phyloP scores from a whole-genome alignment of 1,140 invertebrate genomes.

The Aphelinus certus region DNA sequence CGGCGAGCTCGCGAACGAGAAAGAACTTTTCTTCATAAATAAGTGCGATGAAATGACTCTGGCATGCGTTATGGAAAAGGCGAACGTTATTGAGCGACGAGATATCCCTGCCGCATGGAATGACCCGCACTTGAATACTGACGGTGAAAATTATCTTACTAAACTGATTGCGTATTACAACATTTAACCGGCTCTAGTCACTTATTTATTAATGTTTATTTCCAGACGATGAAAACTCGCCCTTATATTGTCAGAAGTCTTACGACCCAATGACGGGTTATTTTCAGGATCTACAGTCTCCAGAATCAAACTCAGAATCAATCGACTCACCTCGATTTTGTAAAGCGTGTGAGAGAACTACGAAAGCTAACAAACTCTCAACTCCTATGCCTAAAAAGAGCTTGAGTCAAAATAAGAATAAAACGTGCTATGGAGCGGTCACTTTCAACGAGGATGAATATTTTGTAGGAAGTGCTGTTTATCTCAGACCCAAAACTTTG shows the following conservation, averaged over 20 bases:
- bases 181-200: no score
- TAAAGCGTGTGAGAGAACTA: neutral
- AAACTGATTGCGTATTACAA: no score
- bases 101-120: no score
- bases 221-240: no score
- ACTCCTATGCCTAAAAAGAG: constrained; percentile 33
- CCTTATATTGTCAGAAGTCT: constrained; percentile 12
- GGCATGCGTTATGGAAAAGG: constrained; percentile 68
- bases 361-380: neutral
- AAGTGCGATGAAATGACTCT: constrained; percentile 77
- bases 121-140: no score
- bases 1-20: constrained; percentile 79
- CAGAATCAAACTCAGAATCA: neutral
- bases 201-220: no score
- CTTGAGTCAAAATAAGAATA: constrained; percentile 37
- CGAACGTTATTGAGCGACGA: constrained; percentile 48
- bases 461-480: constrained; percentile 77
- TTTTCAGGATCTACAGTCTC: constrained; percentile 3
- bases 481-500: constrained; percentile 74
- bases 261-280: constrained; percentile 12
- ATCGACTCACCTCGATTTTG: neutral
- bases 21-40: constrained; percentile 81
- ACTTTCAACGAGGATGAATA: constrained; percentile 68
- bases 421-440: constrained; percentile 47
- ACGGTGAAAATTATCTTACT: no score